A percentile compares a stretch with the other conserved stretches of the same genome.
Conservation (phyloP, 2,888 invertebrate species). For the Magallana nippona region DNA sequence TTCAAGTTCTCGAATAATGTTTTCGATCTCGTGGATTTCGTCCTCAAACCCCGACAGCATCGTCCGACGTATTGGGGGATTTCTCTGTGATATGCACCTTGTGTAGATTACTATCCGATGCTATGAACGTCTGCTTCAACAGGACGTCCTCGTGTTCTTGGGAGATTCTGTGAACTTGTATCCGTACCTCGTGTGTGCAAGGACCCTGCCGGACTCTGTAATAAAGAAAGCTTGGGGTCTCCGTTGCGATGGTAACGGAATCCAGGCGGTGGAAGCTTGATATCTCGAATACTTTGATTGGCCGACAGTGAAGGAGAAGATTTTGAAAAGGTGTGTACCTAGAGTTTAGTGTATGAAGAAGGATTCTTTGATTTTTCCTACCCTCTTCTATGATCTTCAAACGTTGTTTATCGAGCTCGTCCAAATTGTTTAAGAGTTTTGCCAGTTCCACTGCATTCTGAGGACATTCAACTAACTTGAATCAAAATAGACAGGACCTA, state of each 20-base stretch:
- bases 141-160: not conserved
- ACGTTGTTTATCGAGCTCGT: constrained; percentile 62
- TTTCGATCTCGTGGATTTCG: constrained; percentile 56
- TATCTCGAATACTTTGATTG: constrained; percentile 46
- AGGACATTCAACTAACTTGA: constrained; percentile 65
- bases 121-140: not conserved
- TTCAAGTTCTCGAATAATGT: constrained; percentile 51
- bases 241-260: constrained; percentile 67
- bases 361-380: constrained; percentile 54
- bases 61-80: not conserved
- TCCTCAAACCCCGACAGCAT: constrained; percentile 46
- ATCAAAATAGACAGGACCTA: constrained; percentile 64
- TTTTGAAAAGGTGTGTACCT: constrained; percentile 46
- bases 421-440: constrained; percentile 59
- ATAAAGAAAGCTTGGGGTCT: constrained; percentile 55
- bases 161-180: not conserved
- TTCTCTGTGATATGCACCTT: not conserved
- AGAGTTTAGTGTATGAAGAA: constrained; percentile 53
- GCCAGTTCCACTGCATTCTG: constrained; percentile 65
- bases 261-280: constrained; percentile 59
- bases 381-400: constrained; percentile 55
- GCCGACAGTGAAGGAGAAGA: not conserved
- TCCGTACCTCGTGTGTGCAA: not conserved
- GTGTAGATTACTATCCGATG: not conserved
- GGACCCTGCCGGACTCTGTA: not conserved